These are phyloP conservation scores for Onchidella celtica DNA, from an alignment of 2,888 invertebrate species.

Conservation along the genomic window DNA sequence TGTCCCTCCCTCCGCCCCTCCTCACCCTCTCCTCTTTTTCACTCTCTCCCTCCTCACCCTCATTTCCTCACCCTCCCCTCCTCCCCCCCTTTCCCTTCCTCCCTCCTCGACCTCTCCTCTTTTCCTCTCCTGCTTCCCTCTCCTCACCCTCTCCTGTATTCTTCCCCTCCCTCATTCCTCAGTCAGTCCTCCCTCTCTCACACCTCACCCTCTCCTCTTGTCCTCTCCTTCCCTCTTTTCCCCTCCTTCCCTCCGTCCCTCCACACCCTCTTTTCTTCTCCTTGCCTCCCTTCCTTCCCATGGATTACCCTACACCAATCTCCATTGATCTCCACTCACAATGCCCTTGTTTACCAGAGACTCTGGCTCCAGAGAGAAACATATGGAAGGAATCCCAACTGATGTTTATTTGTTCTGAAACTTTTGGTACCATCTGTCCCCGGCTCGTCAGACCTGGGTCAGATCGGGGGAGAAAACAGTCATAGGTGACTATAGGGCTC, in stretches of 20 bases:
- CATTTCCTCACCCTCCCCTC: background rate
- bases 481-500: background rate
- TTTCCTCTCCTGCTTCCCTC: background rate
- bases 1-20: background rate
- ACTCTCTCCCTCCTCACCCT: background rate
- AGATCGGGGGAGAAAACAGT: background rate
- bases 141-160: background rate
- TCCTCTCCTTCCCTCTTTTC: background rate
- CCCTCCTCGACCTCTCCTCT: background rate
- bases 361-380: background rate
- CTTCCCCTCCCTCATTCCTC: background rate
- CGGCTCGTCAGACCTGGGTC: background rate
- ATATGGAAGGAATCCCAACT: background rate
- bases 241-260: background rate
- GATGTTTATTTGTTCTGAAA: conserved; percentile 10
- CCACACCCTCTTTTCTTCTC: background rate
- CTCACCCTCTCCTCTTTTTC: background rate
- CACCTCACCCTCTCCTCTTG: background rate
- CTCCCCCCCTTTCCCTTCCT: background rate
- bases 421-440: background rate
- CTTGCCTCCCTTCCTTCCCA: background rate
- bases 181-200: background rate
- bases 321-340: background rate
- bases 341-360: background rate
- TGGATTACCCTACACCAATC: background rate